These are phyloP conservation scores for Tupiocoris notatus DNA, from an alignment of 2,888 invertebrate genomes.

Conservation along the genomic window DNA sequence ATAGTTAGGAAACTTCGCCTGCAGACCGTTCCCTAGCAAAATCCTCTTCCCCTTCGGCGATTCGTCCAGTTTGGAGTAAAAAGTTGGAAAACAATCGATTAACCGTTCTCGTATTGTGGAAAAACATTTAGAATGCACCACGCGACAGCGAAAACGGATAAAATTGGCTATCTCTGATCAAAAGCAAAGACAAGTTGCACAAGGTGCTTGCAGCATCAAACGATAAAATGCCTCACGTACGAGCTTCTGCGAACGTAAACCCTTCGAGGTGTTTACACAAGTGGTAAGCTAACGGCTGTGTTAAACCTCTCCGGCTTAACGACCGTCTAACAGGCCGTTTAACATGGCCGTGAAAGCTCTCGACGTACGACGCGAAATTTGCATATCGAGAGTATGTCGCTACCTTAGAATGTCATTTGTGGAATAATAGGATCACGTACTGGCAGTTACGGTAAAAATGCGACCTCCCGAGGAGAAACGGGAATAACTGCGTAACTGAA, in stretches of 20 bases:
- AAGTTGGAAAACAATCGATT: too few relatives aligned
- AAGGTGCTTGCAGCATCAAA: not conserved
- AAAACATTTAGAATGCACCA: too few relatives aligned
- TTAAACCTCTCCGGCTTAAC: not conserved
- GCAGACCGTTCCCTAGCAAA: too few relatives aligned
- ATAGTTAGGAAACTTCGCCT: too few relatives aligned
- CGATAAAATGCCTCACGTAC: not conserved
- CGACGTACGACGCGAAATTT: not conserved
- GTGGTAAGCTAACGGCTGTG: not conserved
- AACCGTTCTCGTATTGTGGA: too few relatives aligned
- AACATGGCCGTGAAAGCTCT: too few relatives aligned
- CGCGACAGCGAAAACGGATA: too few relatives aligned
- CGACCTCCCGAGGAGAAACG: not conserved
- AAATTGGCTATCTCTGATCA: too few relatives aligned
- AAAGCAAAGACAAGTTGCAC: too few relatives aligned
- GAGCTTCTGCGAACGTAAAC: not conserved
- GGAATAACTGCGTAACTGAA: too few relatives aligned
- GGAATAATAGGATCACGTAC: not conserved
- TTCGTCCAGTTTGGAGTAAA: too few relatives aligned
- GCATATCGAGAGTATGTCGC: not conserved
- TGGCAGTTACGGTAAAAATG: not conserved
- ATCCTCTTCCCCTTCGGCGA: too few relatives aligned
- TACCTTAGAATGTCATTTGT: not conserved
- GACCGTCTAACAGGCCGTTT: not conserved
- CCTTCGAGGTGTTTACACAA: not conserved